Conservation (phyloP, 2,113 vertebrate genomes). For the Oncorhynchus clarkii region DNA sequence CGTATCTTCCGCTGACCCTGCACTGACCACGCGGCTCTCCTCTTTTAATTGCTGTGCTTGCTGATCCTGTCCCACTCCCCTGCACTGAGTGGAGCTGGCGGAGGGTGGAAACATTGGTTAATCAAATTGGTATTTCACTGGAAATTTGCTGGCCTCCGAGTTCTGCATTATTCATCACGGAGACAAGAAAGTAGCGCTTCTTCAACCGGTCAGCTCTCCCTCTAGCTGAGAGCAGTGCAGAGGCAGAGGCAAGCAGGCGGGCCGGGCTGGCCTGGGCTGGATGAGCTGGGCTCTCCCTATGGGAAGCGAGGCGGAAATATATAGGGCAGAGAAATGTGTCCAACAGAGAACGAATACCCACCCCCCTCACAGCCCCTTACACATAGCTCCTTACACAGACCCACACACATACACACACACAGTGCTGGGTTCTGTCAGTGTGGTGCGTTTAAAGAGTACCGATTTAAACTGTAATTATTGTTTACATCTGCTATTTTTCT, state of each 20-base stretch:
- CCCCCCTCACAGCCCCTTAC: conserved; percentile 13
- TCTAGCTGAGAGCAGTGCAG: conserved; percentile 43
- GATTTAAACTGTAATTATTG: conserved; percentile 17
- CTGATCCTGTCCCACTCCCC: conserved; percentile 33
- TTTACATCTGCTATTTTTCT: not conserved
- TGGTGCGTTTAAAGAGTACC: conserved; percentile 56
- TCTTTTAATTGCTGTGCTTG: conserved; percentile 49
- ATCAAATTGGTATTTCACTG: conserved; percentile 83
- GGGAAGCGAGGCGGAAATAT: conserved; percentile 56
- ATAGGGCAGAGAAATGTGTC: conserved; percentile 65
- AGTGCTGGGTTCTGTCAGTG: conserved; percentile 49
- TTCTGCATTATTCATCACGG: conserved; percentile 77
- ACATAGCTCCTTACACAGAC: too few species aligned
- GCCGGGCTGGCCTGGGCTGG: conserved; percentile 14
- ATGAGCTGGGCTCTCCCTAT: conserved; percentile 26
- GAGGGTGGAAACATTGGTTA: conserved; percentile 77
- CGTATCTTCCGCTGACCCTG: conserved; percentile 2
- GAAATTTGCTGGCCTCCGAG: conserved; percentile 73
- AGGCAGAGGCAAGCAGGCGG: conserved; percentile 16
- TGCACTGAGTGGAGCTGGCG: conserved; percentile 66
- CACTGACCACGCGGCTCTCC: not conserved
- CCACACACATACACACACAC: not conserved
- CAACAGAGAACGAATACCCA: not conserved
- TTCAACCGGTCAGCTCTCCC: conserved; percentile 57
- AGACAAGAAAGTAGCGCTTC: conserved; percentile 71